These are phyloP conservation scores for Vanacampus margaritifer DNA, from an alignment of 2,113 vertebrate species.

Conservation along the genomic window DNA sequence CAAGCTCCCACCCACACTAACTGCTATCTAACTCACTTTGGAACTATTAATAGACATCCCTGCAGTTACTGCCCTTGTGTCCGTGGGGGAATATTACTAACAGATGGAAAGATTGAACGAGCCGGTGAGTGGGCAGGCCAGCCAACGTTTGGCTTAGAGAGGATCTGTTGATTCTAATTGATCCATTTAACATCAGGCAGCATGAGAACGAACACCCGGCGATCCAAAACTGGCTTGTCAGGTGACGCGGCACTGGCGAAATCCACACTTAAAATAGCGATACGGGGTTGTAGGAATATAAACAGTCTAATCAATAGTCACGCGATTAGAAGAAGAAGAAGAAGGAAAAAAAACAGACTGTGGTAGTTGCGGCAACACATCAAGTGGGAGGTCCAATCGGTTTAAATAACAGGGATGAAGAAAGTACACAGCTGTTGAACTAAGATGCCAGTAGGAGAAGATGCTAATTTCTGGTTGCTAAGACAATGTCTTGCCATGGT, in stretches of 20 bases:
- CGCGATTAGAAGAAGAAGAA: background rate
- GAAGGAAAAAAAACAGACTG: constrained; percentile 10
- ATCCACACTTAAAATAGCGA: constrained; percentile 8
- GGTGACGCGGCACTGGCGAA: constrained; percentile 17
- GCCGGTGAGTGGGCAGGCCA: constrained; percentile 29
- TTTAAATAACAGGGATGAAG: constrained; percentile 21
- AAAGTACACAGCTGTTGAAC: constrained; percentile 28
- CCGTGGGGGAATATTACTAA: constrained; percentile 32
- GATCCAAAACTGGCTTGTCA: constrained; percentile 5
- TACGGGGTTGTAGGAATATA: background rate
- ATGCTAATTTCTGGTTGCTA: constrained; percentile 62
- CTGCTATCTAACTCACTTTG: constrained; percentile 39
- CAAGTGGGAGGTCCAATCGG: background rate
- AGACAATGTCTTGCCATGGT: constrained; percentile 39
- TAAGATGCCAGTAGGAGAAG: constrained; percentile 29
- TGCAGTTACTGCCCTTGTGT: constrained; percentile 21
- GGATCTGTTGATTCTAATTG: constrained; percentile 50
- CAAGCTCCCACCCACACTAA: constrained; percentile 31
- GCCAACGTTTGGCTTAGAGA: constrained; percentile 41
- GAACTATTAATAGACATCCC: constrained; percentile 50
- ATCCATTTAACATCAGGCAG: constrained; percentile 46
- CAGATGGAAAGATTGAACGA: constrained; percentile 36
- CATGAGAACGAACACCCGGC: constrained; percentile 7
- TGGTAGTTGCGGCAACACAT: constrained; percentile 8
- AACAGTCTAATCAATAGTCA: constrained; percentile 8